Evolutionary conservation across 1,140 invertebrate genomes (phyloP).

Genomic region (Melitaea cinxia): DNA sequence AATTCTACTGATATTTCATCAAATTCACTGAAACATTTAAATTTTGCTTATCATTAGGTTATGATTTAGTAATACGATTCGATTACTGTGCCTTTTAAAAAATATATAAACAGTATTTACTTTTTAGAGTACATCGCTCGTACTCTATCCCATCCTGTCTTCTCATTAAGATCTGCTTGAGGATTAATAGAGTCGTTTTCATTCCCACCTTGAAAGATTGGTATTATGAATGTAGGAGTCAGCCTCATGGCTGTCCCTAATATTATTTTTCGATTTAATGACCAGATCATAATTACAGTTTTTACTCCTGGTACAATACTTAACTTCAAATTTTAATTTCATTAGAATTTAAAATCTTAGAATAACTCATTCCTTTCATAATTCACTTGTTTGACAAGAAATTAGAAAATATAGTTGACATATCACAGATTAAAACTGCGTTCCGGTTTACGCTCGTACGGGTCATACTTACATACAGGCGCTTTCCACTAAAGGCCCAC

Average conservation of each 20-base stretch:
- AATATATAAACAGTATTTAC: slow-evolving; percentile 67
- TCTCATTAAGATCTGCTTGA: slow-evolving; percentile 7
- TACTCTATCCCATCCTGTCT: slow-evolving; percentile 77
- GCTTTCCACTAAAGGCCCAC: too few relatives aligned
- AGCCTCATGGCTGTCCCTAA: slow-evolving; percentile 52
- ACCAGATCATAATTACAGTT: slow-evolving; percentile 7
- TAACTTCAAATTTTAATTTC: not conserved
- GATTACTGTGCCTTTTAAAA: not conserved
- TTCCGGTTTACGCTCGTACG: too few relatives aligned
- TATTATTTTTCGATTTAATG: slow-evolving; percentile 45
- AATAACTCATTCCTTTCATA: too few relatives aligned
- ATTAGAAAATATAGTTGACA: too few relatives aligned
- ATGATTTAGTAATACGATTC: not conserved
- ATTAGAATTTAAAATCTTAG: not conserved
- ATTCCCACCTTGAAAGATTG: slow-evolving; percentile 48
- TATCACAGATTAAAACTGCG: too few relatives aligned
- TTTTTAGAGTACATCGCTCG: slow-evolving; percentile 75
- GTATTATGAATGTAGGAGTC: slow-evolving; percentile 51
- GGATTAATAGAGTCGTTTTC: slow-evolving; percentile 49
- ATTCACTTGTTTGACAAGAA: too few relatives aligned
- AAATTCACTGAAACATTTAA: slow-evolving; percentile 82
- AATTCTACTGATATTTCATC: slow-evolving; percentile 83
- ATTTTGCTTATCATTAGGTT: slow-evolving; percentile 1
- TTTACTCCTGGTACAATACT: not conserved
- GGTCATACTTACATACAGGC: too few relatives aligned